Base-by-base conservation (phyloP, 2,113 vertebrate genomes). In the Anolis sagrei region DNA sequence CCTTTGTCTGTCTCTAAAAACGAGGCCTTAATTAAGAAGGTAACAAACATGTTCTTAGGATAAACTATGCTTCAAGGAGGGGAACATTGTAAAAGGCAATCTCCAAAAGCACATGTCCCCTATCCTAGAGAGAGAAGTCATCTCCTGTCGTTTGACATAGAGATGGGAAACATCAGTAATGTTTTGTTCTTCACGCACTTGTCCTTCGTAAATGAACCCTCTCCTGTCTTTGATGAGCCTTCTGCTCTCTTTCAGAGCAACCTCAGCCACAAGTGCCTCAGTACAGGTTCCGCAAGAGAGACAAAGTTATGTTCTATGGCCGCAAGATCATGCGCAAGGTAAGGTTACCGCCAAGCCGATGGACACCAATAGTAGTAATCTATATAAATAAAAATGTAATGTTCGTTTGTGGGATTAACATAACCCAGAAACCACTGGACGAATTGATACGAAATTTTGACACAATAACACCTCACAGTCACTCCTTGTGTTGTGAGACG, bases 291-390 rank as follows among this genome's bases (percentile, higher is more conserved):
- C 97, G 97, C 85, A 99, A 99, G 93, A 97, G 98, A 85, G 98
- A 99, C 95, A 99, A 98, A 89, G 96, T 99, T 68, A 95, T 99
- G 97, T 99, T 99, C 92, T 99, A 99, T 0, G 98, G 98, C 25
- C 93, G 98, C 68, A 98, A 99, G 95, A 98, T 98, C 90, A 98
- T 99, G 97, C 97, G 98, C 83, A 98, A 98, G 97, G 98, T 98
- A 85, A 87, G 79, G 72, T 0, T 1, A 2, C 23, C 54, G 4
- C 13, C 54, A 2, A 14, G 3, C 54, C 18, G 18, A 58, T 14
- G 70, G 19, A 7, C 0, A 0, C 0, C 5, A 34, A 5, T 10
- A 34, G 44, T 34, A 62, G 44, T 44, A 44, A 44, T n/a, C n/a
- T n/a, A n/a, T n/a, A n/a, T n/a, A n/a, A n/a, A n/a, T n/a, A n/a